These are phyloP conservation scores for Tolmerus cingulatus DNA, from an alignment of 2,888 invertebrate species.

Conservation along the genomic window DNA sequence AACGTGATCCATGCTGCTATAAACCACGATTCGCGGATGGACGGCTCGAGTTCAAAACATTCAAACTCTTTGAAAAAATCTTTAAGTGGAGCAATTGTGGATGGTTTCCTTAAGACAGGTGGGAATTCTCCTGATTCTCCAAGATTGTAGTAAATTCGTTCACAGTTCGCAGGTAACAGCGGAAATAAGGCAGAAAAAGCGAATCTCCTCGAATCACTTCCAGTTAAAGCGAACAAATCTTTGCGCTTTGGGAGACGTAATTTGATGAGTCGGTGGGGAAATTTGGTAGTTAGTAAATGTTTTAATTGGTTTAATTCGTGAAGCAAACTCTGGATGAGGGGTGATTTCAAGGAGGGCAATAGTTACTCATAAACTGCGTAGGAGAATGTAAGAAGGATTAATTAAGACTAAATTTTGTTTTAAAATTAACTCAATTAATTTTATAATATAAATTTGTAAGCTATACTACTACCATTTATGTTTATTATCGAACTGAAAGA, in stretches of 20 bases:
- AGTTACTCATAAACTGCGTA: neutral
- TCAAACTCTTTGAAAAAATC: neutral
- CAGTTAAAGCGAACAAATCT: neutral
- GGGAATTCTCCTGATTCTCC: neutral
- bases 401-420: neutral
- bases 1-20: neutral
- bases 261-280: neutral
- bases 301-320: neutral
- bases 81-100: neutral
- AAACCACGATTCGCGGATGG: neutral
- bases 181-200: neutral
- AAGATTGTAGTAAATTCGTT: neutral
- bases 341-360: neutral
- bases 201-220: neutral
- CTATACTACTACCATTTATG: neutral
- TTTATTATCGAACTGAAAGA: neutral
- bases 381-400: neutral
- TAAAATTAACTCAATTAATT: neutral
- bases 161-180: neutral
- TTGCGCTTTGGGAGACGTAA: neutral
- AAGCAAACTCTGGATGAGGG: neutral
- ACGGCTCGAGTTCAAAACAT: neutral
- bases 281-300: neutral
- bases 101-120: neutral
- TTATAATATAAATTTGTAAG: neutral